phyloP scores from a whole-genome alignment of 2,888 invertebrate genomes.

The Oscheius sp. region DNA sequence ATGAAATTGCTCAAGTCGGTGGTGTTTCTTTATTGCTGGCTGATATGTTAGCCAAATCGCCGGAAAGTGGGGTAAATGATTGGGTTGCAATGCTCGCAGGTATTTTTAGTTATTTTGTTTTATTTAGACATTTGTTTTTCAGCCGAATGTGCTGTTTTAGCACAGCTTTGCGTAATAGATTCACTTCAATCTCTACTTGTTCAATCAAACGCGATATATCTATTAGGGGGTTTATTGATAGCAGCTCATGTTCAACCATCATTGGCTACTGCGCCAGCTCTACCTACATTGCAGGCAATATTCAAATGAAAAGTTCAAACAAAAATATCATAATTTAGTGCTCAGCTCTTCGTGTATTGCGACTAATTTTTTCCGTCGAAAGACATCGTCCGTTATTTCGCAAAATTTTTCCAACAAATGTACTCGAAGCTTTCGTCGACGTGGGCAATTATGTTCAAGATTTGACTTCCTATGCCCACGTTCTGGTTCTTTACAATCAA shows the following conservation, averaged over 20 bases:
- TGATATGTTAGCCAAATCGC: conserved; percentile 39
- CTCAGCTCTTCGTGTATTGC: conserved; percentile 72
- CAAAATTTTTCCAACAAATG: conserved; percentile 70
- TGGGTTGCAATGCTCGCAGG: conserved; percentile 58
- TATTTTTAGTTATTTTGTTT: background rate
- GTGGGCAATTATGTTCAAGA: conserved; percentile 73
- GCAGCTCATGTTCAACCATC: background rate
- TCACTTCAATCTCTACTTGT: conserved; percentile 47
- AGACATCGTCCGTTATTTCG: conserved; percentile 72
- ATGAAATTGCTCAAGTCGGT: conserved; percentile 69
- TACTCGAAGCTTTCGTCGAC: conserved; percentile 72
- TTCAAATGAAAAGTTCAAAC: background rate
- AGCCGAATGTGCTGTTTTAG: conserved; percentile 54
- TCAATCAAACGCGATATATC: conserved; percentile 51
- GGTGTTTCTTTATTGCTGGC: conserved; percentile 72
- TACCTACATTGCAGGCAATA: conserved; percentile 24
- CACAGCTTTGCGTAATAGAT: conserved; percentile 53
- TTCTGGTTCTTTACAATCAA: conserved; percentile 60
- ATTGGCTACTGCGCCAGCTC: conserved; percentile 16
- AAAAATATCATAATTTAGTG: conserved; percentile 68
- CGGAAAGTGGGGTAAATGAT: conserved; percentile 46
- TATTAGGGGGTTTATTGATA: conserved; percentile 44
- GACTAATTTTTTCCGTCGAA: conserved; percentile 73
- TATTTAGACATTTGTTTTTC: background rate
- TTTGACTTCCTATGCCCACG: conserved; percentile 68